phyloP scores from a whole-genome alignment of 2,888 invertebrate genomes.

The Pachydiplax longipennis region DNA sequence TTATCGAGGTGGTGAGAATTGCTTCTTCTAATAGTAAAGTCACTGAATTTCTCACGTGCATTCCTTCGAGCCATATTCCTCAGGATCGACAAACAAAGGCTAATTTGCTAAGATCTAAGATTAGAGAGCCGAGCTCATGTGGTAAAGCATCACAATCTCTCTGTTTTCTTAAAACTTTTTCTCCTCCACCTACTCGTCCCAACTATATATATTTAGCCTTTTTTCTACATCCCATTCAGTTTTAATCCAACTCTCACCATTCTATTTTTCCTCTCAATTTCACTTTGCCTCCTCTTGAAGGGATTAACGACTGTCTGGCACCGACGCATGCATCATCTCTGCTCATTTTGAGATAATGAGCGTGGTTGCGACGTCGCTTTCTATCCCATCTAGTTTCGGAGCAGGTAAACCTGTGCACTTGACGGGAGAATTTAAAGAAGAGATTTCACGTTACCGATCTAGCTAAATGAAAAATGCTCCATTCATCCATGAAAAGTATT shows the following conservation, averaged over 20 bases:
- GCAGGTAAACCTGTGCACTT: too few species aligned
- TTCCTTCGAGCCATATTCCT: background rate
- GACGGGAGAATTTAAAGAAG: too few species aligned
- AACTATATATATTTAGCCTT: background rate
- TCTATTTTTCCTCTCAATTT: background rate
- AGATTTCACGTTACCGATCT: too few species aligned
- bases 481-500: too few species aligned
- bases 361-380: too few species aligned
- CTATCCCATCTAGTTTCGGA: too few species aligned
- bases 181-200: background rate
- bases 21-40: background rate
- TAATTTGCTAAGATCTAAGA: background rate
- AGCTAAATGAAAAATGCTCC: too few species aligned
- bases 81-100: background rate
- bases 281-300: background rate
- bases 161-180: background rate
- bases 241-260: background rate
- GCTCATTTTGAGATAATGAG: too few species aligned
- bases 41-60: background rate
- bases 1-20: background rate
- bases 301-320: too few species aligned
- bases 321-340: too few species aligned
- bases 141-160: background rate
- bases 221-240: too few species aligned
- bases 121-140: background rate